Base-by-base conservation (phyloP, 2,797 vertebrate species). In the Lemur catta region DNA sequence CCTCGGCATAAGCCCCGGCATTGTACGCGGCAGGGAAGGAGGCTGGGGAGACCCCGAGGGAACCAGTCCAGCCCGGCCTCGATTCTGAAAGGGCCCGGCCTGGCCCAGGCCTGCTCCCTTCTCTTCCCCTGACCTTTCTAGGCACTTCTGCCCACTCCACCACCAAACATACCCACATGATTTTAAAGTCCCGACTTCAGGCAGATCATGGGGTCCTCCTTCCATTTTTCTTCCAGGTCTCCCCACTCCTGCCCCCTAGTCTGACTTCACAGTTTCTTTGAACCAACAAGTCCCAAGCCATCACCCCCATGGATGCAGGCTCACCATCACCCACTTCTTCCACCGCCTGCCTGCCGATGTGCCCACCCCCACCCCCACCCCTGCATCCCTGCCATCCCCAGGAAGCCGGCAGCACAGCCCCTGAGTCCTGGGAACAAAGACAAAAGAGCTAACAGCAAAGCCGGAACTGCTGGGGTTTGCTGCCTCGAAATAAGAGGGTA, bases 361-460 rank as follows among this genome's bases (percentile, higher is more conserved):
- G 75, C 69, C 84, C 88, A 63, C 92, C 94, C 95, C 97, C 89
- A 26, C 48, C 41, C 59, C 97, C 88, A n/a, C 52, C 89, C 87
- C 78, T 28, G 92, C 95, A 92, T 92, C 96, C 89, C 89, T 89
- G 93, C 92, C 95, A 75, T 95, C 95, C 95, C 95, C 97, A 96
- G 97, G 97, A 97, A 97, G 97, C 97, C 90, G 94, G 96, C 82
- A 26, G 76, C 89, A 90, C 95, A 89, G 96, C 95, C 93, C 97
- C 97, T 79, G 97, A 95, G 97, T 94, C 97, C 94, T 1, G 96
- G 97, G 97, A 97, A 97, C 97, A 97, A 97, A 97, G 97, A 98
- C 97, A 98, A 98, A 97, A 97, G 97, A 97, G 94, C 95, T 96
- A 87, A 92, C 52, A 94, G 97, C 84, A 95, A 95, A 97, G 97